Conservation (phyloP, 2,797 vertebrate species). For the Chrysocyon brachyurus region DNA sequence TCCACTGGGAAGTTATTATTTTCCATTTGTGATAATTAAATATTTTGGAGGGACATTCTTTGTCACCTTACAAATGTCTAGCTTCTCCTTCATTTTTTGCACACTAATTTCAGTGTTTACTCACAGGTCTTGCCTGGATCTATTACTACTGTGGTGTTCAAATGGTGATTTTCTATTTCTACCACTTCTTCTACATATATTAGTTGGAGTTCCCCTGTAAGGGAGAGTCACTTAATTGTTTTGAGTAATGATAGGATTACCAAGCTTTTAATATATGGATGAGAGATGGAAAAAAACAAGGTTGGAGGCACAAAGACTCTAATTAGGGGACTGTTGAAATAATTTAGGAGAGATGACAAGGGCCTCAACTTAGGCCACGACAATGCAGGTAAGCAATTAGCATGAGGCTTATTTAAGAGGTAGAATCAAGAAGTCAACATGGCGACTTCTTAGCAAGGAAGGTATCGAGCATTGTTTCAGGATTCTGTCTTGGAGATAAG, state of each 20-base stretch:
- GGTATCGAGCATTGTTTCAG: background rate
- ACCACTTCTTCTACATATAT: background rate
- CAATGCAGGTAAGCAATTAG: background rate
- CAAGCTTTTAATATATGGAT: background rate
- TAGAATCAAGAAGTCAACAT: background rate
- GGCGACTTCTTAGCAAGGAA: background rate
- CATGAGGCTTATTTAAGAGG: constrained; percentile 32
- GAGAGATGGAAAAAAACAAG: background rate
- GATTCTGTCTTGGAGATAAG: background rate
- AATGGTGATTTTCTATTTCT: background rate
- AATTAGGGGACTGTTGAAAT: background rate
- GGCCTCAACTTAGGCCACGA: background rate
- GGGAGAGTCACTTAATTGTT: constrained; percentile 11
- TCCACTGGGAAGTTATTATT: background rate
- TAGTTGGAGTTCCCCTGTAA: background rate
- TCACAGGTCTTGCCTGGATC: background rate
- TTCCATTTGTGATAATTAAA: constrained; percentile 9
- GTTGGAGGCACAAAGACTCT: background rate
- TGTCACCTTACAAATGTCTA: background rate
- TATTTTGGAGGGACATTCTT: background rate
- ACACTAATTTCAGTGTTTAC: background rate
- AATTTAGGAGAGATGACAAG: background rate
- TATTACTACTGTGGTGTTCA: background rate
- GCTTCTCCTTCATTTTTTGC: background rate
- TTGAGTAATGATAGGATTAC: background rate